Evolutionary conservation across 2,888 invertebrate genomes (phyloP), one percentile per base, ranked within the genome.

Genomic region (Salpingus planirostris): DNA sequence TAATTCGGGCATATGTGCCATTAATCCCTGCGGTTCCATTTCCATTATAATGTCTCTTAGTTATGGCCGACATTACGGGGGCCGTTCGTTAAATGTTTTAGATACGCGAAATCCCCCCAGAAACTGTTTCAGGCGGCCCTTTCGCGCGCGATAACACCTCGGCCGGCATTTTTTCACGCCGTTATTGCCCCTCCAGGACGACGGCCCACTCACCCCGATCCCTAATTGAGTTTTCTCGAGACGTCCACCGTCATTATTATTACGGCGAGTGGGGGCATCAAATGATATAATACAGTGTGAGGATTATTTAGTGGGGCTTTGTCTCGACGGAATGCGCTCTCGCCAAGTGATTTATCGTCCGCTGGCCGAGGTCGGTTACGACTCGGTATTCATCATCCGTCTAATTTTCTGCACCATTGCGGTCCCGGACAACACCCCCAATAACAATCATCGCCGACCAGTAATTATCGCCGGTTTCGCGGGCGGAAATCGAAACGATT

Each of bases 221-320:
- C 23, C 22, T 35, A 35, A 35, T 35, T 29, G 35, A 35, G 35
- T 35, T 35, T 35, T 35, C 33, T 13, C 29, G 23, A 35, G 35
- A 30, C n/a, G n/a, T n/a, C n/a, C n/a, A n/a, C n/a, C n/a, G n/a
- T n/a, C n/a, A n/a, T n/a, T n/a, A n/a, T n/a, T n/a, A n/a, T 34
- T 34, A 29, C 29, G 21, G 13, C 4, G 15, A 24, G 29, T 11
- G 21, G 15, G 27, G 27, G 38, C 38, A 43, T 49, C 47, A 43
- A 47, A 43, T 47, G 46, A 47, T 47, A 43, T 46, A 48, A 50
- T 47, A 41, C 40, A 43, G 44, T 44, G 40, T 46, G 42, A 47
- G 46, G 46, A 43, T 46, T 46, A 46, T 43, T 42, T 44, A 39
- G 38, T 42, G 42, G 33, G 33, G 31, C 29, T 35, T 27, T 39